A percentile compares a stretch with the other conserved stretches of the same genome.
Evolutionary conservation across 2,888 invertebrate genomes (phyloP).

Genomic region (Eupithecia subfuscata): DNA sequence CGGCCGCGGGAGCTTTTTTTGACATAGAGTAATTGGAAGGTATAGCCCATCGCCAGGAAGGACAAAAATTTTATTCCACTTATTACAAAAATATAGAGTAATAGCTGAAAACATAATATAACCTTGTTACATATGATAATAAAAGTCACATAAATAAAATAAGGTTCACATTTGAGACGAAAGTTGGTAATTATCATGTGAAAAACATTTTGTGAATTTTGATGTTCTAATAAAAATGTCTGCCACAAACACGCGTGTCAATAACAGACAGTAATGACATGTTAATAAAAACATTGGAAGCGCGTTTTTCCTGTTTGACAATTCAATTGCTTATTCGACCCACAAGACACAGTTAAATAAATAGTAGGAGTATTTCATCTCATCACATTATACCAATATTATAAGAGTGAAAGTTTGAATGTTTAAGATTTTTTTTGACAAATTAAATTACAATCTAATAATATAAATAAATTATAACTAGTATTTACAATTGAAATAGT

Average conservation of each 20-base stretch:
- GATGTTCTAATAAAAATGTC: constrained; percentile 11
- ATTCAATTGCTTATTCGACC: constrained; percentile 38
- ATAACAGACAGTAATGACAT: constrained; percentile 17
- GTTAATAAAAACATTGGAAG: constrained; percentile 34
- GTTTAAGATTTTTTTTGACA: no score
- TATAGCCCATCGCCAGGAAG: no score
- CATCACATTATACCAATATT: background rate
- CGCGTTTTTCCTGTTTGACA: constrained; percentile 31
- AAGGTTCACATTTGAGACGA: background rate
- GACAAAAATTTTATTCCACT: no score
- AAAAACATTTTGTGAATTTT: background rate
- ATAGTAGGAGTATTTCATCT: background rate
- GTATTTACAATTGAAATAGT: no score
- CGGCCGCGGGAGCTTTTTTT: background rate
- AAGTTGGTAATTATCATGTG: background rate
- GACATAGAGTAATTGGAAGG: background rate
- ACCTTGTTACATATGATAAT: background rate
- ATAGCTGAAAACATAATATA: background rate
- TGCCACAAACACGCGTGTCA: constrained; percentile 4
- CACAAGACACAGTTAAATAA: constrained; percentile 9
- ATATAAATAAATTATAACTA: no score
- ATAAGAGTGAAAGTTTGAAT: no score
- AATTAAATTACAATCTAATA: no score
- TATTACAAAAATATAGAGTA: background rate
- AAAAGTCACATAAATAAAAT: background rate